A percentile compares a stretch with the other conserved stretches of the same genome.
These are phyloP conservation scores for Paramormyrops hopkinsi DNA, from an alignment of 2,797 vertebrate species.

Conservation along the genomic window DNA sequence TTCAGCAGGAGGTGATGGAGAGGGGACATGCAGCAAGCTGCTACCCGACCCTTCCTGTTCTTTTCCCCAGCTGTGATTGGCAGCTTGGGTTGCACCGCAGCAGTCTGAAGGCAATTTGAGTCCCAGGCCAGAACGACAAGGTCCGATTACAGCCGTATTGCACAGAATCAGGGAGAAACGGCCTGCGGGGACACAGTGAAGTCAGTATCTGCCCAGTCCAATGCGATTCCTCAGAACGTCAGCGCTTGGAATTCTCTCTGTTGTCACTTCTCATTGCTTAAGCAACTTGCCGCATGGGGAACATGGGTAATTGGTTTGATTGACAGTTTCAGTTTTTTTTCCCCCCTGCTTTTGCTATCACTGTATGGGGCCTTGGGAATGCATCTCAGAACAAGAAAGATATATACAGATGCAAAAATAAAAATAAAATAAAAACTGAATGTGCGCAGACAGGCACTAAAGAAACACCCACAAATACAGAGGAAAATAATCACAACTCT, in stretches of 20 bases:
- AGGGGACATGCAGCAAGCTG: neutral
- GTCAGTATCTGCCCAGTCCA: constrained; percentile 37
- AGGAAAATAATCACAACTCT: neutral
- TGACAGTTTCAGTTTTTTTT: neutral
- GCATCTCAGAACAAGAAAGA: neutral
- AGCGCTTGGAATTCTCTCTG: constrained; percentile 45
- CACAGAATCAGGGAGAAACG: constrained; percentile 48
- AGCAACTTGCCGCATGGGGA: constrained; percentile 20
- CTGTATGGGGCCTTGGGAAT: neutral
- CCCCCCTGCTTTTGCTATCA: neutral
- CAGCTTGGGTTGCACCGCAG: constrained; percentile 25
- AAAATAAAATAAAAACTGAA: neutral
- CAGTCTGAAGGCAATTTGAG: constrained; percentile 49
- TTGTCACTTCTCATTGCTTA: constrained; percentile 54
- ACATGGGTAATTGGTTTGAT: constrained; percentile 29
- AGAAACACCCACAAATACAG: neutral
- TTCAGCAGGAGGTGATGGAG: neutral
- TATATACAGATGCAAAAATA: neutral
- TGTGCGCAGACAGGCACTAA: neutral
- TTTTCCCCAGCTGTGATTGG: constrained; percentile 21
- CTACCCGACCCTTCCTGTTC: neutral
- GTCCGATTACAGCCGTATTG: constrained; percentile 50
- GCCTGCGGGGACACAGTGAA: constrained; percentile 32
- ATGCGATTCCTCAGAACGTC: constrained; percentile 28
- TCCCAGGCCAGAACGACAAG: constrained; percentile 39